These are phyloP conservation scores for Felis chaus DNA, from an alignment of 2,113 vertebrate genomes.

Conservation along the genomic window DNA sequence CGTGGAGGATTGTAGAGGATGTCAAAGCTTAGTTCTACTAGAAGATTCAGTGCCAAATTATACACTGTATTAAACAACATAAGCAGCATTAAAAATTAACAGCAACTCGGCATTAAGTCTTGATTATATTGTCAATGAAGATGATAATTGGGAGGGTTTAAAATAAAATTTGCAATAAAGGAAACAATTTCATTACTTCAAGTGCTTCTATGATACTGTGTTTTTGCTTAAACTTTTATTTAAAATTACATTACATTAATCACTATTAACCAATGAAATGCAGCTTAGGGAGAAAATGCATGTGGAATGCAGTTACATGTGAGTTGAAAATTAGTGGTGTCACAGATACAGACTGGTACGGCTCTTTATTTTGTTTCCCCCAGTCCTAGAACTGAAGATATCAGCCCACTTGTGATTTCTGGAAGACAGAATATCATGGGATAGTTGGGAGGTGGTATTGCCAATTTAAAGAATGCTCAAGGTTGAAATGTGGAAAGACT, in stretches of 20 bases:
- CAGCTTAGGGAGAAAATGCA: not conserved
- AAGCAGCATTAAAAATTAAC: conserved; percentile 83
- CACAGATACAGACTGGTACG: not conserved
- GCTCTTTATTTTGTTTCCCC: not conserved
- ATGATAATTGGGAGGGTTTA: conserved; percentile 69
- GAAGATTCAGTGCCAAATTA: conserved; percentile 82
- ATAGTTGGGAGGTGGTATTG: not conserved
- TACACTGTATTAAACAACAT: conserved; percentile 78
- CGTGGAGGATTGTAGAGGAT: conserved; percentile 74
- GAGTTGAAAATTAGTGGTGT: not conserved
- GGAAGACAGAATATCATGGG: not conserved
- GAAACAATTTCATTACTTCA: conserved; percentile 67
- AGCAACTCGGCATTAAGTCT: conserved; percentile 75
- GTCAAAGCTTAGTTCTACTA: conserved; percentile 76
- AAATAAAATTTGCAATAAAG: conserved; percentile 72
- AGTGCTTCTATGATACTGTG: not conserved
- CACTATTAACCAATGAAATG: not conserved
- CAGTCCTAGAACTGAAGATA: not conserved
- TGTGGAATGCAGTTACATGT: not conserved
- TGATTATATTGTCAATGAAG: conserved; percentile 79
- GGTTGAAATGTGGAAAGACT: not conserved
- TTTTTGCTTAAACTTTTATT: conserved; percentile 51
- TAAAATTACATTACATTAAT: conserved; percentile 26
- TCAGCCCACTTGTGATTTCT: not conserved
- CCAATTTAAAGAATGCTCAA: not conserved